phyloP scores from a whole-genome alignment of 2,797 vertebrate species.

The Molothrus ater region DNA sequence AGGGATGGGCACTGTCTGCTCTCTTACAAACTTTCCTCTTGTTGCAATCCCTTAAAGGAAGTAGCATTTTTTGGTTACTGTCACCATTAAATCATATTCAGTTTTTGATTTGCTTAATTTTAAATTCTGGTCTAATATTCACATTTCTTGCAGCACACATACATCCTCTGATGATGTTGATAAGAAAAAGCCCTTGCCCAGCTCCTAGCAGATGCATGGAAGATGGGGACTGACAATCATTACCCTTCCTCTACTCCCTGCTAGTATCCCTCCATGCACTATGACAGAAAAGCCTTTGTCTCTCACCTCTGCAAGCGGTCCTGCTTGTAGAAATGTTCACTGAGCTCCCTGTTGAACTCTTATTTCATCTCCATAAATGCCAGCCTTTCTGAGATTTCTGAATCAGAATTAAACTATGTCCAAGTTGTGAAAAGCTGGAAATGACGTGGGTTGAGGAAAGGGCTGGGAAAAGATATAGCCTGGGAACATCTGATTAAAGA shows the following conservation, averaged over 20 bases:
- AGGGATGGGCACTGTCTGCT: neutral
- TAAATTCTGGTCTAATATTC: neutral
- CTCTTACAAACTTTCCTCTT: neutral
- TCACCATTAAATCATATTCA: neutral
- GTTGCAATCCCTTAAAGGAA: neutral
- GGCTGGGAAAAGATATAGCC: neutral
- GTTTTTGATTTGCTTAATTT: neutral
- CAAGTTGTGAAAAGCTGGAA: neutral
- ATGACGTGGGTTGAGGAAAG: neutral
- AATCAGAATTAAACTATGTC: neutral
- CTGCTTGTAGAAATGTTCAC: neutral
- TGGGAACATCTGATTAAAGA: neutral
- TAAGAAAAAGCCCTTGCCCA: neutral
- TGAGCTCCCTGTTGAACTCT: neutral
- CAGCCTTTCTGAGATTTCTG: neutral
- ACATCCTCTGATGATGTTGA: neutral
- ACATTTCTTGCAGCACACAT: neutral
- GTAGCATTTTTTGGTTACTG: neutral
- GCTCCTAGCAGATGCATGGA: neutral
- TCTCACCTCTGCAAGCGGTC: neutral
- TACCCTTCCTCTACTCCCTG: neutral
- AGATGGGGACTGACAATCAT: neutral
- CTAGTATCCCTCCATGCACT: neutral
- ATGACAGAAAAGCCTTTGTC: neutral
- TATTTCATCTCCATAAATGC: neutral